A percentile compares a stretch with the other conserved stretches of the same genome.
Conservation (phyloP, 1,140 invertebrate genomes). For the Drosophila equinoxialis region DNA sequence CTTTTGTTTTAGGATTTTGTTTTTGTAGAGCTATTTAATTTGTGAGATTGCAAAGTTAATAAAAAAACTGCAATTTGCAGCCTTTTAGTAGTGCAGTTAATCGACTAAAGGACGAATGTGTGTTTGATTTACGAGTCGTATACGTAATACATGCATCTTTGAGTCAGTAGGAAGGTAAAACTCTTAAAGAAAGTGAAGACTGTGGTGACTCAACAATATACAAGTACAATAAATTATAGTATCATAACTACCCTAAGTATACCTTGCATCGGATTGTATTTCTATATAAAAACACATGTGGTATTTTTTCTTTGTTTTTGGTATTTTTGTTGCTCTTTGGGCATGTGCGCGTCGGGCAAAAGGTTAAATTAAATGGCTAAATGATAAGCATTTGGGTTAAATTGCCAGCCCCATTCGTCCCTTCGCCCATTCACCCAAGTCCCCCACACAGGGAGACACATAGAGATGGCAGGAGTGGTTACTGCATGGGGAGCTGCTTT, state of each 20-base stretch:
- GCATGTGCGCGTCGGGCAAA: constrained; percentile 57
- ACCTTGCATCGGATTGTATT: constrained; percentile 5
- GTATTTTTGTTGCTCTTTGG: constrained; percentile 27
- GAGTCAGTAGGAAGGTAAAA: no score
- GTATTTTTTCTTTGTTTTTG: constrained; percentile 8
- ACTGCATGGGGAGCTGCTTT: not conserved
- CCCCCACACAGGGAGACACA: not conserved
- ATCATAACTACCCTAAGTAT: not conserved
- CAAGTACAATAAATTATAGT: no score
- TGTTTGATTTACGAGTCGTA: no score
- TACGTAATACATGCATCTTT: no score
- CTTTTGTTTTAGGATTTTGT: no score
- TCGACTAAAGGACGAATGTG: no score
- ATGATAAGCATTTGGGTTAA: constrained; percentile 82
- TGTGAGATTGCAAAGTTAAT: no score
- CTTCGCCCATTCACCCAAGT: not conserved
- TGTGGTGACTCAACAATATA: no score
- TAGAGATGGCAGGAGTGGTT: constrained; percentile 36
- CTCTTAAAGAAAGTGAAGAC: no score
- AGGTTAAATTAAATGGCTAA: constrained; percentile 82
- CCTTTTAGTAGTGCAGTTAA: no score
- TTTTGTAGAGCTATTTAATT: no score
- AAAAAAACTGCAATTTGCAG: no score
- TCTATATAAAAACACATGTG: constrained; percentile 11
- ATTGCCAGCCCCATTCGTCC: constrained; percentile 56